Percentiles rank a stretch among this genome's conserved stretches.
Evolutionary conservation across 1,140 invertebrate species (phyloP).

Genomic region (Acromyrmex echinatior): DNA sequence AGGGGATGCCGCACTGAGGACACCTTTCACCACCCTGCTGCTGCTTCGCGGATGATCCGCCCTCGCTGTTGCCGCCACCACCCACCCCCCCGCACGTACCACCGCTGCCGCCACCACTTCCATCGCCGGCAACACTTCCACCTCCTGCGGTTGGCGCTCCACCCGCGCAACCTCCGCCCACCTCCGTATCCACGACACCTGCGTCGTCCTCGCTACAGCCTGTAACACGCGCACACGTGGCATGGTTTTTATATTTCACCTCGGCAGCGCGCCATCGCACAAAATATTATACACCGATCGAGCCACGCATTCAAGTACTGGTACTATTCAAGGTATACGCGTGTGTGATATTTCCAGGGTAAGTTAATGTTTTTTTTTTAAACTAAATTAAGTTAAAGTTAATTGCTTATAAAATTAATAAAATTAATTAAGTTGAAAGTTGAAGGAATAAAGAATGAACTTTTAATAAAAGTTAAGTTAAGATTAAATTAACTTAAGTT

Average conservation of each 20-base stretch:
- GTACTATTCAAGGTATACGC: background rate
- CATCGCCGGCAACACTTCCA: constrained; percentile 56
- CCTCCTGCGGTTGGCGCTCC: constrained; percentile 78
- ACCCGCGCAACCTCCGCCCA: constrained; percentile 83
- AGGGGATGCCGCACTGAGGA: constrained; percentile 84
- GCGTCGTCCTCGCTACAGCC: constrained; percentile 86
- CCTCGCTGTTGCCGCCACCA: constrained; percentile 63
- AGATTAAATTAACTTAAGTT: no score
- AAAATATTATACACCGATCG: background rate
- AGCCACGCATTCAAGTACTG: background rate
- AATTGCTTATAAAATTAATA: no score
- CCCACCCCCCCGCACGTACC: constrained; percentile 61
- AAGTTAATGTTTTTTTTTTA: no score
- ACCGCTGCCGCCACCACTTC: constrained; percentile 46
- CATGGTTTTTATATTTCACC: constrained; percentile 60
- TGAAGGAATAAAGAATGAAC: no score
- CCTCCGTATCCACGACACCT: constrained; percentile 82
- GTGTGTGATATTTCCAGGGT: background rate
- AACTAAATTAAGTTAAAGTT: no score
- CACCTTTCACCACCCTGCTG: constrained; percentile 81
- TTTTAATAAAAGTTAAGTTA: no score
- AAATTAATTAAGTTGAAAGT: no score
- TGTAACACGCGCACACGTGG: constrained; percentile 77
- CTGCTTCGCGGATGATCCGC: constrained; percentile 61
- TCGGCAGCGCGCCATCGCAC: constrained; percentile 35